A percentile compares a stretch with the other conserved stretches of the same genome.
These are phyloP conservation scores for Ostrea edulis DNA, from an alignment of 1,140 invertebrate species.

Conservation along the genomic window DNA sequence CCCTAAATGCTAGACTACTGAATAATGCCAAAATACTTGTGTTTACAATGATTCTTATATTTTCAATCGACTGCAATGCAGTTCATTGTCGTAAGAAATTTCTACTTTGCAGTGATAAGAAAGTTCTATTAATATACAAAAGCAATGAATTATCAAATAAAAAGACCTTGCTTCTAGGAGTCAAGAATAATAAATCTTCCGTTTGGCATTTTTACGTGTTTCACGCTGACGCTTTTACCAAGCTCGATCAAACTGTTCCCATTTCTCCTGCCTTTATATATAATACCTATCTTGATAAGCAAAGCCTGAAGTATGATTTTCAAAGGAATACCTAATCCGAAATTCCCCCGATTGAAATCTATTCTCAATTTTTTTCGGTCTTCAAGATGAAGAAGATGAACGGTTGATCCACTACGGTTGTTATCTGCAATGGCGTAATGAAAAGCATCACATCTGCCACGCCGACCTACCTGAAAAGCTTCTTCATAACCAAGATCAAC, in stretches of 20 bases:
- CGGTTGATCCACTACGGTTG: not conserved
- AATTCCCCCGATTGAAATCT: not conserved
- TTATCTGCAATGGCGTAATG: conserved; percentile 29
- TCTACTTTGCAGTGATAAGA: not conserved
- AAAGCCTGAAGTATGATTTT: not conserved
- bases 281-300: not conserved
- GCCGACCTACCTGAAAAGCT: not conserved
- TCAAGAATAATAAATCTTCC: not conserved
- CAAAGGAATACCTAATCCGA: not conserved
- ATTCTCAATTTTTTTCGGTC: not conserved
- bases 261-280: not conserved
- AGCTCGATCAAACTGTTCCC: not conserved
- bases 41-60: too few species aligned
- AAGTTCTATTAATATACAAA: not conserved
- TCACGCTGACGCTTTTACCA: not conserved
- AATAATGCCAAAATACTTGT: too few species aligned
- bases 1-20: too few species aligned
- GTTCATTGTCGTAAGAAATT: too few species aligned
- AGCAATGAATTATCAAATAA: not conserved
- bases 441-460: conserved; percentile 8
- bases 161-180: not conserved
- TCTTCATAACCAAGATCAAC: not conserved
- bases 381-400: not conserved
- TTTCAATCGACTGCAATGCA: too few species aligned
- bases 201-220: not conserved